Percentiles rank a stretch among this genome's conserved stretches.
Evolutionary conservation across 2,888 invertebrate species (phyloP).

Genomic region (Thymelicus lineola): DNA sequence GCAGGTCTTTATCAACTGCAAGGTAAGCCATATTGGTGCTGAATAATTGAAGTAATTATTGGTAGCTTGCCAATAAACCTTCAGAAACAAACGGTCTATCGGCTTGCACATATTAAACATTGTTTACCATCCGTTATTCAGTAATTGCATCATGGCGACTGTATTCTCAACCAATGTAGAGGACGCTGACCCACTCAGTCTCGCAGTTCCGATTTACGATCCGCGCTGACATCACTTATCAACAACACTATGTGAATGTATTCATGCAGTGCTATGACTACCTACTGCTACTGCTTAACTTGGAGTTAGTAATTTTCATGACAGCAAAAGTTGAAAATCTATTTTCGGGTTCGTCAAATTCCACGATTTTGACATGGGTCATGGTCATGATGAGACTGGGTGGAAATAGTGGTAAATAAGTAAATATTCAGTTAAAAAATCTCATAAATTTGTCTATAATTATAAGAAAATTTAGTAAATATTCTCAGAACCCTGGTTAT

Average conservation of each 20-base stretch:
- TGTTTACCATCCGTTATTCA: slow-evolving; percentile 6
- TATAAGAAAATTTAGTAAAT: no score
- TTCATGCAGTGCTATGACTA: neutral
- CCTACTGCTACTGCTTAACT: neutral
- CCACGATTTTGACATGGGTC: no score
- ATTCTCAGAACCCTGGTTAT: no score
- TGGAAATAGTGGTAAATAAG: no score
- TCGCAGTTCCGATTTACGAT: slow-evolving; percentile 61
- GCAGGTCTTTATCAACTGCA: no score
- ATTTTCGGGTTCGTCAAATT: no score
- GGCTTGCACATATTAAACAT: neutral
- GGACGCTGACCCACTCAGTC: slow-evolving; percentile 69
- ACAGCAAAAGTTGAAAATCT: no score
- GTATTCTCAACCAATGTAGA: slow-evolving; percentile 57
- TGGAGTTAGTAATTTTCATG: neutral
- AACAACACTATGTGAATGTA: slow-evolving; percentile 8
- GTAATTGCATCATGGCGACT: slow-evolving; percentile 8
- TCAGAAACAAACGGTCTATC: neutral
- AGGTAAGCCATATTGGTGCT: no score
- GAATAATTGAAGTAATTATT: no score
- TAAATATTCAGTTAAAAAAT: no score
- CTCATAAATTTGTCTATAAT: no score
- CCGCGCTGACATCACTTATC: slow-evolving; percentile 37
- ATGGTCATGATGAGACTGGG: no score
- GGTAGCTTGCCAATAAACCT: neutral